These are phyloP conservation scores for Erpobdella octoculata DNA, from an alignment of 2,888 invertebrate genomes.

Conservation along the genomic window DNA sequence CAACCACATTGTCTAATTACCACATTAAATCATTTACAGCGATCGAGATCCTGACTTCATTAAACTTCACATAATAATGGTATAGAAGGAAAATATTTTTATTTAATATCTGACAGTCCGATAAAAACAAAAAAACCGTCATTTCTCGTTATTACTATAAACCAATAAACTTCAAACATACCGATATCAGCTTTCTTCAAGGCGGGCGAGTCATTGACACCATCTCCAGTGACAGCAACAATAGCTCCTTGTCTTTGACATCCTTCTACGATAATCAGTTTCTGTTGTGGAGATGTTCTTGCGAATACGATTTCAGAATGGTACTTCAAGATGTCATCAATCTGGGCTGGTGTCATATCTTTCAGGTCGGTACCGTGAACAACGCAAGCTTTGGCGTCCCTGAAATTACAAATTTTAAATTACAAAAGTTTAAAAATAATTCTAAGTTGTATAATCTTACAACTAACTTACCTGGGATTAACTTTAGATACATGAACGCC, in stretches of 20 bases:
- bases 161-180: too few species aligned
- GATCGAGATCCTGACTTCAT: too few species aligned
- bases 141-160: too few species aligned
- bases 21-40: too few species aligned
- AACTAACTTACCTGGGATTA: conserved; percentile 45
- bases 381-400: conserved; percentile 53
- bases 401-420: conserved; percentile 32
- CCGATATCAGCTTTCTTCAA: conserved; percentile 67
- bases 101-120: too few species aligned
- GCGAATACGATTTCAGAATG: conserved; percentile 95
- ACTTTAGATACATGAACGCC: conserved; percentile 51
- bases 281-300: conserved; percentile 82
- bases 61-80: too few species aligned
- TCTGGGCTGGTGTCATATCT: conserved; percentile 72
- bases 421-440: too few species aligned
- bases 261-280: conserved; percentile 71
- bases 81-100: too few species aligned
- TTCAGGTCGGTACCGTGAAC: conserved; percentile 61
- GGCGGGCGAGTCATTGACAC: conserved; percentile 79
- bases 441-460: too few species aligned
- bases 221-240: conserved; percentile 79
- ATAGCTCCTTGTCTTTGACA: conserved; percentile 69
- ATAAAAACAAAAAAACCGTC: too few species aligned
- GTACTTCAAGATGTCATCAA: conserved; percentile 82
- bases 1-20: too few species aligned